Evolutionary conservation across 2,888 invertebrate genomes (phyloP), one percentile per base, ranked within the genome.

Genomic region (Plagodis dolabraria): DNA sequence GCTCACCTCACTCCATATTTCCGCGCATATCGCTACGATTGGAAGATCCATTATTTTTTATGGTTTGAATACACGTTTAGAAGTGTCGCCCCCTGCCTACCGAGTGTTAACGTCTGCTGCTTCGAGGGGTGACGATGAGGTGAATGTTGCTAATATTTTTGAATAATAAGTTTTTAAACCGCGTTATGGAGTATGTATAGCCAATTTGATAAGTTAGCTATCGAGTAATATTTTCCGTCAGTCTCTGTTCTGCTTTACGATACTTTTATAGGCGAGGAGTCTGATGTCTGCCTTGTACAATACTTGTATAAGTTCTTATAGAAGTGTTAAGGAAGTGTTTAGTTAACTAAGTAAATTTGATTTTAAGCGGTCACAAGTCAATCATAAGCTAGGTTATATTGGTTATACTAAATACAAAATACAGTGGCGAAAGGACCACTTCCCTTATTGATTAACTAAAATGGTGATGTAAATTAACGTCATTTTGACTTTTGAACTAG

Each of bases 41-140:
- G 87, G 85, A 80, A 89, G 90, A 91, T 89, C 90, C 91, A 92
- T 92, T 92, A 92, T 91, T 91, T 92, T 92, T 92, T 92, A 92
- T 92, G 84, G 86, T 77, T 80, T 77, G 87, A 90, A 87, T 89
- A 90, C 89, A 90, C 84, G 87, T 85, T 87, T 86, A 89, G 77
- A 82, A 80, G 84, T 81, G 77, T 78, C 85, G 72, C 83, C 83
- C 81, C 86, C 82, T 79, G 80, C 81, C 83, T 83, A 80, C 80
- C 71, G 76, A 77, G 80, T 82, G 82, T 82, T 83, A 85, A 82
- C 82, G 80, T 79, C 75, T 76, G 69, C 76, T 71, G 72, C 76
- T 72, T 74, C 64, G 75, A 73, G 77, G 76, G 83, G 81, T 77
- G 85, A 78, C 83, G 79, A 77, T 77, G 75, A 76, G 53, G 58